Evolutionary conservation across 2,888 invertebrate genomes (phyloP), one percentile per base, ranked within the genome.

Genomic region (Metopia argyrocephala): DNA sequence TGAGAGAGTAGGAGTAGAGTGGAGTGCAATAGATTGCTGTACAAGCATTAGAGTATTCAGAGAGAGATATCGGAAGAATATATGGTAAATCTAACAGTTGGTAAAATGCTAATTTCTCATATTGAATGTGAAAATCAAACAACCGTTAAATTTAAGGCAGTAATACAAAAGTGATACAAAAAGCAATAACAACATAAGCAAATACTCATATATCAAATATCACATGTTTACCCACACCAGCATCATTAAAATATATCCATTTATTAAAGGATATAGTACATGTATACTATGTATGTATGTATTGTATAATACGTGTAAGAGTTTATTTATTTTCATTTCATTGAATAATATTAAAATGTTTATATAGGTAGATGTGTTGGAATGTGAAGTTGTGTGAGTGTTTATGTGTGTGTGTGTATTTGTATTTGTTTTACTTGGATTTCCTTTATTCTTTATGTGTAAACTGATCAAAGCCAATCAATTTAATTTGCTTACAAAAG

Each of bases 391-490:
- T n/a, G n/a, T n/a, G n/a, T n/a, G 3, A 0, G 21, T 27, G 27
- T 4, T 18, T 61, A 15, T 38, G 15, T 18, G n/a, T n/a, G n/a
- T 28, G 9, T 52, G n/a, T 62, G 5, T 27, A 21, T 23, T 6
- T 28, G 2, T 38, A 25, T 45, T 62, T 71, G 57, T 23, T 61
- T 31, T 6, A 9, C 5, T 6, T 52, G n/a, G n/a, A n/a, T n/a
- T n/a, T n/a, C n/a, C 31, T 21, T 54, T 69, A 20, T 62, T 62
- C 75, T 68, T 68, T 76, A 6, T 38, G n/a, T 45, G 54, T 54
- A 28, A 80, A 83, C 84, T 85, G 85, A 85, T 86, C 85, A 86
- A 85, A 84, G 84, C 84, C 84, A 88, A 87, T 88, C 87, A 87
- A 86, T 86, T 86, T 85, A 85, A 86, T 85, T 85, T 85, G 82